Percentiles rank a stretch among this genome's conserved stretches.
Conservation (phyloP, 2,888 invertebrate genomes). For the Syrista parreyssii region DNA sequence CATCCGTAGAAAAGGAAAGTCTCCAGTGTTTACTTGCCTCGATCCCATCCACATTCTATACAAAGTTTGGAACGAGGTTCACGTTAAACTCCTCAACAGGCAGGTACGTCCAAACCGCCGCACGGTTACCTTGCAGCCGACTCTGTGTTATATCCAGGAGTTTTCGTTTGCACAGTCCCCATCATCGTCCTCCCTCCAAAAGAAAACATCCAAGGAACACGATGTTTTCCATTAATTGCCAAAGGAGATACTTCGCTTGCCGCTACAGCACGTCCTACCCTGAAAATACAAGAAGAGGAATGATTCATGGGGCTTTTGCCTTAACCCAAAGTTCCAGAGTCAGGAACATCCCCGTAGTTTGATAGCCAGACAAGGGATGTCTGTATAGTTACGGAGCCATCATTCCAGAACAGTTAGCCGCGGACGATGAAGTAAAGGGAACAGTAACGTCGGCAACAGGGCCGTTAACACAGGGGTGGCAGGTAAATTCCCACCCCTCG, state of each 20-base stretch:
- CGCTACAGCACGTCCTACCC: background rate
- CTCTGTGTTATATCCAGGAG: background rate
- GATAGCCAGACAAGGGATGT: background rate
- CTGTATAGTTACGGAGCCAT: background rate
- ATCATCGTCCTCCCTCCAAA: background rate
- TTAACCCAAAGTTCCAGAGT: background rate
- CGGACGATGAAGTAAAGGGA: conserved; percentile 6
- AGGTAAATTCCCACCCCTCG: conserved; percentile 13
- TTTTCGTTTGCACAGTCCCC: background rate
- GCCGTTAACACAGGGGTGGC: conserved; percentile 10
- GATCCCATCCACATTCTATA: background rate
- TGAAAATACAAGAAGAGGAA: background rate
- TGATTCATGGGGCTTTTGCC: background rate
- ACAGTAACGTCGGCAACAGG: conserved; percentile 3
- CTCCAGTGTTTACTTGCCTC: background rate
- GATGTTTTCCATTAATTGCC: background rate
- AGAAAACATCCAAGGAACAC: background rate
- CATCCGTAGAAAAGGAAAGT: background rate
- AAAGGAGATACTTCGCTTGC: background rate
- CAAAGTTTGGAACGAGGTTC: background rate
- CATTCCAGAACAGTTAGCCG: background rate
- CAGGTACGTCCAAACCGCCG: background rate
- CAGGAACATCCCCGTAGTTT: background rate
- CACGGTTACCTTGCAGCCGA: background rate
- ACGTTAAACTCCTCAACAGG: background rate